Evolutionary conservation across 2,888 invertebrate genomes (phyloP).

Genomic region (Abrostola triplasia): DNA sequence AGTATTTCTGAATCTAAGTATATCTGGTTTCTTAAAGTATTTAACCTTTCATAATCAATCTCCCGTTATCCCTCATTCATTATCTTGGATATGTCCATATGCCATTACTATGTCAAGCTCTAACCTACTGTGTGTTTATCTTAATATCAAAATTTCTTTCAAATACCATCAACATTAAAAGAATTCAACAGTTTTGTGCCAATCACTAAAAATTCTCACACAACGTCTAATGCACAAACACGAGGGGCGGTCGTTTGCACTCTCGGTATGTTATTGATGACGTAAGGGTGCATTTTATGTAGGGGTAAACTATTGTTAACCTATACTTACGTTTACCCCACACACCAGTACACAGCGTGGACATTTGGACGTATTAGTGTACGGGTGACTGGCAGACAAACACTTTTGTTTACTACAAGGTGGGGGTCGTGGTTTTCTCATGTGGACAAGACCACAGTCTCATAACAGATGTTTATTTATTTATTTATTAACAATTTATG

Average conservation of each 20-base stretch:
- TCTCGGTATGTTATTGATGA: neutral
- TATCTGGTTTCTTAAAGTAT: no score
- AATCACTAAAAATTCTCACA: neutral
- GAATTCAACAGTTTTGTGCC: neutral
- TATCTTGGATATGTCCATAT: no score
- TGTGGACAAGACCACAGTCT: neutral
- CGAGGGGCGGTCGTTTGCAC: neutral
- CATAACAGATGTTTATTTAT: no score
- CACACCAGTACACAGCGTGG: neutral
- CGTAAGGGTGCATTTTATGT: neutral
- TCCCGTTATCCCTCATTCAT: no score
- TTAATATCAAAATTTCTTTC: no score
- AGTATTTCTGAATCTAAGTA: no score
- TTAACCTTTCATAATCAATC: no score
- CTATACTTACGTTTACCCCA: constrained; percentile 4
- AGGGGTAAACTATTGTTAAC: constrained; percentile 2
- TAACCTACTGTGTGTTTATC: no score
- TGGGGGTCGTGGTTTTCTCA: constrained; percentile 1
- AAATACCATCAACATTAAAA: no score
- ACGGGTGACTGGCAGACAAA: constrained; percentile 1
- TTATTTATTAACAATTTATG: no score
- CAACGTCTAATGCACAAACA: neutral
- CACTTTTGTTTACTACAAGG: neutral
- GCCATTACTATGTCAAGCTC: no score
- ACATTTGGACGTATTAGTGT: constrained; percentile 1